phyloP scores from a whole-genome alignment of 2,797 vertebrate species.

The Fistularia commersonii region DNA sequence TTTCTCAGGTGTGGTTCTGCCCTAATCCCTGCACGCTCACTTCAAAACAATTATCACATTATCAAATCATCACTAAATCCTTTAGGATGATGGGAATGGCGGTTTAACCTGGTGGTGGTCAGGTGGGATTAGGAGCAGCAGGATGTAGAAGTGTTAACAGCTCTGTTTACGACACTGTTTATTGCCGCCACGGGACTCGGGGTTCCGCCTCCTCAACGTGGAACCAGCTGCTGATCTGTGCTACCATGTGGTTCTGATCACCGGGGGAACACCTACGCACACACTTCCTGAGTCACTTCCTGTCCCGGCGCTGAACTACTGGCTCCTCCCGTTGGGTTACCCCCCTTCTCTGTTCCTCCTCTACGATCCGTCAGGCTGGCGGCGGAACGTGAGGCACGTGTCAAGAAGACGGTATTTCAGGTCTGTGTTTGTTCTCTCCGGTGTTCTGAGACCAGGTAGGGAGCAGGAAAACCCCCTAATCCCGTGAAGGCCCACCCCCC shows the following conservation, averaged over 20 bases:
- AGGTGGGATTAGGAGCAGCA: conserved; percentile 6
- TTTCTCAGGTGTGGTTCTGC: too few relatives aligned
- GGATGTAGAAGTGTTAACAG: conserved; percentile 30
- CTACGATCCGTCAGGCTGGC: too few relatives aligned
- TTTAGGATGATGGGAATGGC: too few relatives aligned
- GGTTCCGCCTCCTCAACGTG: too few relatives aligned
- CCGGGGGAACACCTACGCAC: too few relatives aligned
- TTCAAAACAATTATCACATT: neutral
- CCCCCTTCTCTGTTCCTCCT: neutral
- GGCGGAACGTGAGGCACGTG: neutral
- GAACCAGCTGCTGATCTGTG: too few relatives aligned
- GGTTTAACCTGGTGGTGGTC: too few relatives aligned
- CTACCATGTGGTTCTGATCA: too few relatives aligned
- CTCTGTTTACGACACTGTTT: conserved; percentile 34
- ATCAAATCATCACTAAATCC: too few relatives aligned
- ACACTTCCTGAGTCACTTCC: conserved; percentile 14
- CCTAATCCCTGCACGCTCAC: too few relatives aligned
- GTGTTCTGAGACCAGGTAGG: conserved; percentile 21
- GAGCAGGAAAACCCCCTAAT: conserved; percentile 55
- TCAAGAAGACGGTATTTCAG: neutral
- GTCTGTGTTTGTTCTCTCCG: neutral
- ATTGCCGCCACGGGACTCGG: conserved; percentile 2
- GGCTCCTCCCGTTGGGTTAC: too few relatives aligned
- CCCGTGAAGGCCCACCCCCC: conserved; percentile 32
- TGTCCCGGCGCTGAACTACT: neutral